A percentile compares a stretch with the other conserved stretches of the same genome.
Conservation (phyloP, 64 coral and sea anemone species). For the Cladopsammia gracilis region DNA sequence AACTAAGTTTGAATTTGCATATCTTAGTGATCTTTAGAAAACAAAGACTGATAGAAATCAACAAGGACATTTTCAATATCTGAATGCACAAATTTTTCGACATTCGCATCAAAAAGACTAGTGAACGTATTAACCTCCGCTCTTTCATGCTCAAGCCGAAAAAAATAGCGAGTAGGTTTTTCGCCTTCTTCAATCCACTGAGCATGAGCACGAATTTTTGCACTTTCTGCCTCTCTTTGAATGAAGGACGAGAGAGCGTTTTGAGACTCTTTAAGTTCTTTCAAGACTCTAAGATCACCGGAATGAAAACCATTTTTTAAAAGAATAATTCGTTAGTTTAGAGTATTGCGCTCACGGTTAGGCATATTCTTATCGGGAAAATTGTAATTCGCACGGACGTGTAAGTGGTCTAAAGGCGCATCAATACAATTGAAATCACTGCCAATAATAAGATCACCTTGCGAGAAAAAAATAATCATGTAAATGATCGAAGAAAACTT, state of each 20-base stretch:
- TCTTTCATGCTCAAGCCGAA: background rate
- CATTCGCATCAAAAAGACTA: background rate
- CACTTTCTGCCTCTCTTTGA: no score
- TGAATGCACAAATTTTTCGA: background rate
- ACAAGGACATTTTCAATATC: background rate
- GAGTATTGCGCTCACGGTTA: background rate
- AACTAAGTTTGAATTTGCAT: background rate
- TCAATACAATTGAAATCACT: slow-evolving; percentile 9
- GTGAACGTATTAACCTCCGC: background rate
- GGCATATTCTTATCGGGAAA: background rate
- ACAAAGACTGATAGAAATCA: background rate
- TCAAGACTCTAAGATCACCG: no score
- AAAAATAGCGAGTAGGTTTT: slow-evolving; percentile 50
- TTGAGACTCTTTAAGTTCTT: no score
- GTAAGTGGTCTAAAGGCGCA: background rate
- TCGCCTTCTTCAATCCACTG: slow-evolving; percentile 43
- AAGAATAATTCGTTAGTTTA: background rate
- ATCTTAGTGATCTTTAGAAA: background rate
- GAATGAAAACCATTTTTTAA: no score
- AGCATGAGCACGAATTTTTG: no score
- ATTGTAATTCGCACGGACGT: background rate
- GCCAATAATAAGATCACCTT: background rate
- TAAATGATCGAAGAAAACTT: background rate
- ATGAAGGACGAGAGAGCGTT: no score
- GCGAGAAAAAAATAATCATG: background rate